Evolutionary conservation across 1,140 invertebrate species (phyloP).

Genomic region (Nebria ingens): DNA sequence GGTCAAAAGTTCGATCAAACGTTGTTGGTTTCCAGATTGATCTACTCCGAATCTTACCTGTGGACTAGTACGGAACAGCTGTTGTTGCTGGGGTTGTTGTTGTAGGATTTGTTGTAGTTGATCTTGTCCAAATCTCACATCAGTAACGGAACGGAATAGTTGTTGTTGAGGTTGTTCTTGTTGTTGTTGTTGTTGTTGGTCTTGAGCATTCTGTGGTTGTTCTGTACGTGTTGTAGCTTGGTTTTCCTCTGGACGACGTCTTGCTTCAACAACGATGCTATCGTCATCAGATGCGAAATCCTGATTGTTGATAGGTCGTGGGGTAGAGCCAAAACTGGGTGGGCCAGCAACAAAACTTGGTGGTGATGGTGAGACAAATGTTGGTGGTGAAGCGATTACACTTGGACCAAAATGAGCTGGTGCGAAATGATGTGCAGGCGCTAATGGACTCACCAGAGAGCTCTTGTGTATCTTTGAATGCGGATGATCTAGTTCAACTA

Average conservation of each 20-base stretch:
- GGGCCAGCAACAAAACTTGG: constrained; percentile 8
- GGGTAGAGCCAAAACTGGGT: constrained; percentile 16
- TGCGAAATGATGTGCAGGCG: not conserved
- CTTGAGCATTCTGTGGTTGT: not conserved
- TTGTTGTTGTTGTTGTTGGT: constrained; percentile 1
- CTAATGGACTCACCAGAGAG: constrained; percentile 11
- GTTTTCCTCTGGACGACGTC: not conserved
- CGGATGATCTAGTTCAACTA: constrained; percentile 49
- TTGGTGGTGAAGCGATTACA: constrained; percentile 8
- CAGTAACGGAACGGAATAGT: not conserved
- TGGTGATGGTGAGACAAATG: constrained; percentile 16
- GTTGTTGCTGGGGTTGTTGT: constrained; percentile 1
- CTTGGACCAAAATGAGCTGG: not conserved
- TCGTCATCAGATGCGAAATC: constrained; percentile 12
- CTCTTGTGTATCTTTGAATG: constrained; percentile 46
- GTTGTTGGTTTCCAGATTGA: constrained; percentile 38
- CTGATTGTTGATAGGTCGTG: not conserved
- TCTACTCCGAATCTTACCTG: no score
- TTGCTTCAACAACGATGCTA: constrained; percentile 6
- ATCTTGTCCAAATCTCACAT: no score
- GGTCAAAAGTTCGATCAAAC: constrained; percentile 40
- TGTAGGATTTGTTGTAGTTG: constrained; percentile 13
- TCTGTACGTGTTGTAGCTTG: not conserved
- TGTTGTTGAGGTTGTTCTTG: not conserved
- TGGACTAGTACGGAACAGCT: constrained; percentile 23